Evolutionary conservation across 1,140 invertebrate genomes (phyloP), one percentile per base, ranked within the genome.

Genomic region (Hesperophylax magnus): DNA sequence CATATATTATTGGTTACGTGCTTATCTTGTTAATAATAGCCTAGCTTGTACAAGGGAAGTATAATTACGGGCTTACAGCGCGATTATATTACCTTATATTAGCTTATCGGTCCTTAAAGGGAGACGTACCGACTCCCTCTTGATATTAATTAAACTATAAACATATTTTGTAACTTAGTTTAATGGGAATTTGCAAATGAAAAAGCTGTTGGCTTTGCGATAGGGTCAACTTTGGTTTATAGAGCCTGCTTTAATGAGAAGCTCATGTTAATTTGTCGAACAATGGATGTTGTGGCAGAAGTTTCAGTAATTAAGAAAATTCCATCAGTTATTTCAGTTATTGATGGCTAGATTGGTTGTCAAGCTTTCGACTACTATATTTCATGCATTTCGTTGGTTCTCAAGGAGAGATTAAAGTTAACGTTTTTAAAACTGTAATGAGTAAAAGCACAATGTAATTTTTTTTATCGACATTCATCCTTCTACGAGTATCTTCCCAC

Each of bases 21-120:
- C 54, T 81, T 81, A 81, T 81, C 79, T 52, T 53, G 79, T 65
- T 81, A 81, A 77, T 81, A 81, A 81, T 81, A 65, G 39, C 31
- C 27, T n/a, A 54, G 67, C 52, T 74, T 63, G 63, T 60, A 81
- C 63, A 81, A 17, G 74, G 61, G 58, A 80, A 75, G 75, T 81
- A 77, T 81, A 81, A 81, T 81, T 81, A 77, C 22, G 60, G 54
- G 79, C 74, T 81, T 56, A 77, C 17, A 47, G 47, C 39, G 31
- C 60, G 79, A 75, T 77, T 81, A 77, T 31, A 63, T 17, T 76
- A 78, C 31, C 60, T 75, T 34, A 52, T 52, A 71, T 67, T 67
- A 67, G 22, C 22, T 67, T 67, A 67, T 67, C 63, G 63, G 17
- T 27, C 63, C 31, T 67, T 22, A 9, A 27, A 67, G 63, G 63